Conservation (phyloP, 2,888 invertebrate genomes). For the Cheilosia grossa region DNA sequence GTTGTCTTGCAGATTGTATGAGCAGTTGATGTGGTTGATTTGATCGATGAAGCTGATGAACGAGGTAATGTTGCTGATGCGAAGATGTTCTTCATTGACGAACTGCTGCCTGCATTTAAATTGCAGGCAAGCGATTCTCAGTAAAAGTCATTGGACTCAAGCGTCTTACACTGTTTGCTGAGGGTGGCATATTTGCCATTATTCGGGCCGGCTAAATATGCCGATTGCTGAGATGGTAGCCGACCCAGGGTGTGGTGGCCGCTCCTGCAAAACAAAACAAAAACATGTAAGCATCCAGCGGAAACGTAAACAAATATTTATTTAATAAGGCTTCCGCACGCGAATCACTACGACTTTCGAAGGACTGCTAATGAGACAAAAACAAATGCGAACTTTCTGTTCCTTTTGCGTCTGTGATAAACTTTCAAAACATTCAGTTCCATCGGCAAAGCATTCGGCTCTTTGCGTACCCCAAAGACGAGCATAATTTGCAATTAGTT, state of each 20-base stretch:
- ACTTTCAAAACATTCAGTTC: constrained; percentile 4
- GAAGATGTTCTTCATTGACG: constrained; percentile 81
- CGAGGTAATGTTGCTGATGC: constrained; percentile 82
- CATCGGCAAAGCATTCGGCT: not conserved
- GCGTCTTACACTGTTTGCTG: constrained; percentile 97
- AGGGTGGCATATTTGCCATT: constrained; percentile 96
- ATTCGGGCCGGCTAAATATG: constrained; percentile 86
- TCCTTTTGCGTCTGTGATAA: not conserved
- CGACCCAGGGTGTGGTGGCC: constrained; percentile 88
- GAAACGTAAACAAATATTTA: not conserved
- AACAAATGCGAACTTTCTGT: not conserved
- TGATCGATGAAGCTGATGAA: constrained; percentile 81
- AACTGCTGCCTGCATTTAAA: constrained; percentile 83
- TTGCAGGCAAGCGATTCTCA: constrained; percentile 89
- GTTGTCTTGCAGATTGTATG: constrained; percentile 81
- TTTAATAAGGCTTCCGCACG: not conserved
- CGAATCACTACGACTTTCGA: not conserved
- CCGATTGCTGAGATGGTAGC: constrained; percentile 84
- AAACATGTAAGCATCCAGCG: not conserved
- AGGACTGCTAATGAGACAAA: not conserved
- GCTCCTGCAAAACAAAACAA: constrained; percentile 77
- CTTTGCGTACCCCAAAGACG: constrained; percentile 6
- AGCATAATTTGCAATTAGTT: constrained; percentile 42
- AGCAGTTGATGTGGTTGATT: constrained; percentile 81
- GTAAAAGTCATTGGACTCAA: constrained; percentile 97